Base-by-base conservation (phyloP, 2,113 vertebrate genomes). In the Actenoides hombroni region DNA sequence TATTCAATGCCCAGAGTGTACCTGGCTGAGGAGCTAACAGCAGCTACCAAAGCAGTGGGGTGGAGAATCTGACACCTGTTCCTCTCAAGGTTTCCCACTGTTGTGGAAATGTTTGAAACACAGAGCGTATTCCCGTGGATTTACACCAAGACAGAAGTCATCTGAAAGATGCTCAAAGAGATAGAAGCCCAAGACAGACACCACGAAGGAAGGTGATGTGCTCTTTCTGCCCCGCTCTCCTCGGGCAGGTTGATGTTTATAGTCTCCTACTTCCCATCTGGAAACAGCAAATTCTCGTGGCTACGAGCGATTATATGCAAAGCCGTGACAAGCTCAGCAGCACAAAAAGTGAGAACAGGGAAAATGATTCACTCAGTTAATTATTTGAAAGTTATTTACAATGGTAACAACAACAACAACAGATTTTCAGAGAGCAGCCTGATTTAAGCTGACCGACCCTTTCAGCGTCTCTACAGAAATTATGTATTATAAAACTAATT, bases 401-500 rank as follows among this genome's bases (percentile, higher is more conserved):
- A 18, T 9, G 57, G 37, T 28, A 81, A 73, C n/a, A 67, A 51
- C 33, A 67, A 51, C 33, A 65, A 40, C 7, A 10, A 83, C 74
- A 93, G 88, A 96, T 94, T 95, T 93, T 56, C 88, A 96, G 85
- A 70, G 23, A 5, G 23, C 75, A 95, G 95, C 20, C 64, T 86
- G 88, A 75, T 83, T 78, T 83, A 48, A 83, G 69, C 67, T 88
- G 85, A 88, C 76, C 5, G 17, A 95, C 94, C 90, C 92, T 86
- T 88, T 70, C 85, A 92, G 85, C 33, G 6, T 94, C 93, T 75
- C 93, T 71, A 18, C 63, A 88, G 92, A 75, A 94, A 93, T 87
- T 40, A 48, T 84, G 56, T 53, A 84, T 93, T 95, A 92, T 64
- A 90, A 82, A 95, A 83, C 79, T 84, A 94, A 94, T 84, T 86